phyloP scores from a whole-genome alignment of 2,113 vertebrate genomes.

The Neomonachus schauinslandi region DNA sequence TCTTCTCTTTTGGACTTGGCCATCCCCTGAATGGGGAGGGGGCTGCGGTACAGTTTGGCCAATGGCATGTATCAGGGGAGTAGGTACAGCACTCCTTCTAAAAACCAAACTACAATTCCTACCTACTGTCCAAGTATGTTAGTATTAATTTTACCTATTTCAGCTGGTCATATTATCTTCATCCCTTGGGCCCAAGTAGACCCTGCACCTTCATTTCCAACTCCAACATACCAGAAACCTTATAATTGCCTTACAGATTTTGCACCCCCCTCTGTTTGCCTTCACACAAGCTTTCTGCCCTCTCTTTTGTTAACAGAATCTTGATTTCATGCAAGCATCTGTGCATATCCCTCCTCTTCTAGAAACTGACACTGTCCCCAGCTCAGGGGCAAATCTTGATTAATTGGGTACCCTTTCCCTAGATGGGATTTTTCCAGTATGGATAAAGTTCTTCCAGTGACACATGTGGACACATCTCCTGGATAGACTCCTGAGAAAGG shows the following conservation, averaged over 20 bases:
- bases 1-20: neutral
- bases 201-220: neutral
- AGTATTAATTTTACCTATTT: neutral
- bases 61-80: no score
- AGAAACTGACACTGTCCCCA: neutral
- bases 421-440: neutral
- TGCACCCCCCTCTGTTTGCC: neutral
- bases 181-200: neutral
- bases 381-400: neutral
- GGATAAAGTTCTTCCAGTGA: neutral
- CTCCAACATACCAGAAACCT: neutral
- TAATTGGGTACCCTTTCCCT: neutral
- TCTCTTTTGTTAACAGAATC: neutral
- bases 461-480: neutral
- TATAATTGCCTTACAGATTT: neutral
- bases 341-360: neutral
- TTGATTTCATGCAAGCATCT: neutral
- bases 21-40: neutral
- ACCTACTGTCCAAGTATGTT: neutral
- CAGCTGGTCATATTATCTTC: neutral
- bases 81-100: neutral
- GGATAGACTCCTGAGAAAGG: neutral
- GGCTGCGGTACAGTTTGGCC: no score
- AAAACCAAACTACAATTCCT: neutral
- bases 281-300: neutral